Percentiles rank a stretch among this genome's conserved stretches.
Conservation (phyloP, 2,113 vertebrate genomes). For the Oxyruncus cristatus region DNA sequence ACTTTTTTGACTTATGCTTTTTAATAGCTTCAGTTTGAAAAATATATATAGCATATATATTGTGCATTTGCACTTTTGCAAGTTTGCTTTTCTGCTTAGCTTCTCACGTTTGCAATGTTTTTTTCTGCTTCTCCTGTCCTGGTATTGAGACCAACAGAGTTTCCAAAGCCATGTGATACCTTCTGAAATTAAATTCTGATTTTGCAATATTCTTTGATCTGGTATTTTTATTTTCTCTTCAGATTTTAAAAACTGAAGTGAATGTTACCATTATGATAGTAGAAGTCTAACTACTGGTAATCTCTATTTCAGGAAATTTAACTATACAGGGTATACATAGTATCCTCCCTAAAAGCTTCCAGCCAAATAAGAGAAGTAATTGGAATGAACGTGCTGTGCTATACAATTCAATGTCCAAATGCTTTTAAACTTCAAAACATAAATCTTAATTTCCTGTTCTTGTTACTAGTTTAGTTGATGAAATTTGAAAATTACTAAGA, state of each 20-base stretch:
- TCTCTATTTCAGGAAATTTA: background rate
- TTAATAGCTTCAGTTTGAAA: background rate
- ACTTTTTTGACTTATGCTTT: background rate
- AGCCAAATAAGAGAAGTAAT: background rate
- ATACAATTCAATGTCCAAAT: background rate
- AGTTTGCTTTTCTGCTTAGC: background rate
- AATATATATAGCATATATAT: background rate
- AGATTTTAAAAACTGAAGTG: background rate
- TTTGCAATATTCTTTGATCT: background rate
- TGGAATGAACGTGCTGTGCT: background rate
- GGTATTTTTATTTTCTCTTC: background rate
- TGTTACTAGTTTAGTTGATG: background rate
- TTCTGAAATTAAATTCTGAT: background rate
- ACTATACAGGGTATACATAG: background rate
- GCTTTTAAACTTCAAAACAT: conserved; percentile 15
- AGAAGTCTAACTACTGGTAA: background rate
- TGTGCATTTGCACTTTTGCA: background rate
- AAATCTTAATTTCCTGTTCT: conserved; percentile 22
- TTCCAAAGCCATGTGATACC: background rate
- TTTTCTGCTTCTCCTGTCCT: background rate
- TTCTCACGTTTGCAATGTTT: background rate
- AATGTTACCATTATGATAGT: background rate
- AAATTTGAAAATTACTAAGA: conserved; percentile 6
- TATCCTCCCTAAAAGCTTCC: background rate
- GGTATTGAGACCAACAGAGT: background rate